These are phyloP conservation scores for Talpa occidentalis DNA, from an alignment of 2,113 vertebrate species.

Conservation along the genomic window DNA sequence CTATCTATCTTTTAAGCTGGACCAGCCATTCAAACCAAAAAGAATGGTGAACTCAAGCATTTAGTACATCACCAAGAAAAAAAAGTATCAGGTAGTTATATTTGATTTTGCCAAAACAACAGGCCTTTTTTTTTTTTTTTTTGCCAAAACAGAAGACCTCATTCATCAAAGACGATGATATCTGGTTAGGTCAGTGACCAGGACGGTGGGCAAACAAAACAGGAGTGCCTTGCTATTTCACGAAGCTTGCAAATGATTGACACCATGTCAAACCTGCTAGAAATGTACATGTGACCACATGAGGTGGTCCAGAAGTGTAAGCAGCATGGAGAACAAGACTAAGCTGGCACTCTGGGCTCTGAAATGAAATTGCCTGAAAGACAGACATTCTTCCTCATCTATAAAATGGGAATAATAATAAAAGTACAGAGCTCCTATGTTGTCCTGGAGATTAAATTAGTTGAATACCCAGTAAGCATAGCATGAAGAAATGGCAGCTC, in stretches of 20 bases:
- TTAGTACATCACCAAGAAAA: neutral
- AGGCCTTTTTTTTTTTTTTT: neutral
- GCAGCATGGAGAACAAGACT: neutral
- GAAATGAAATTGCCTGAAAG: neutral
- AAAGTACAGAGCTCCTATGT: neutral
- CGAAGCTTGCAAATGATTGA: neutral
- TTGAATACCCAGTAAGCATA: neutral
- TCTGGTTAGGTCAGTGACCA: neutral
- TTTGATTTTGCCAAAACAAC: neutral
- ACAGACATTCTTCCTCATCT: neutral
- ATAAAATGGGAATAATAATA: neutral
- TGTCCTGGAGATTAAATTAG: constrained; percentile 5
- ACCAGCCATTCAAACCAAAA: neutral
- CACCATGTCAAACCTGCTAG: neutral
- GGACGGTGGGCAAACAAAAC: neutral
- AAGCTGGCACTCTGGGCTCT: neutral
- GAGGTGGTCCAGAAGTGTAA: neutral
- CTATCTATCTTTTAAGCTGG: neutral
- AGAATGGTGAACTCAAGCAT: neutral
- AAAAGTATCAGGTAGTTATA: neutral
- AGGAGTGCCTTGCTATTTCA: neutral
- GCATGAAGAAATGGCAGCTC: neutral
- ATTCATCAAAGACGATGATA: neutral
- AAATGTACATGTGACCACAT: neutral
- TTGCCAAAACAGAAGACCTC: neutral